Base-by-base conservation (phyloP, 2,797 vertebrate genomes). In the Urosaurus nigricauda region DNA sequence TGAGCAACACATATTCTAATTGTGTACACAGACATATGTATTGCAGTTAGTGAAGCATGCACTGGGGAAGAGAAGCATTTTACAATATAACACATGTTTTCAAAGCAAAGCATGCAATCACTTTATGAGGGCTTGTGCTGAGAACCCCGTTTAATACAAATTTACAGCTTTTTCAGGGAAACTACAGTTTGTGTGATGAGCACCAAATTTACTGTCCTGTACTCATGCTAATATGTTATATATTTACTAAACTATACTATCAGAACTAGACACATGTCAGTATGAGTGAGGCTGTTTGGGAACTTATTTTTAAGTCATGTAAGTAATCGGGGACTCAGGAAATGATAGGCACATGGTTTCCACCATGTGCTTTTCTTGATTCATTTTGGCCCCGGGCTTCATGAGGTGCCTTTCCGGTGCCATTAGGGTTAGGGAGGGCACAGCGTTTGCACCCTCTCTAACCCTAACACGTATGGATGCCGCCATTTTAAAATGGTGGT, bases 61-160 rank as follows among this genome's bases (percentile, higher is more conserved):
- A 47, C 6, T 47, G 43, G 43, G 43, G 6, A 83, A 70, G n/a
- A 90, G 26, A 63, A 82, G 77, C 80, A 88, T 90, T 90, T 92
- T 80, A 80, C 19, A 1, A 89, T 91, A 88, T 17, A 78, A 26
- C 79, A 83, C 79, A 32, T 68, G 26, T n/a, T 68, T 40, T 71
- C 65, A 51, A 2, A 58, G n/a, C 1, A 68, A 29, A 58, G 19
- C 53, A 26, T 74, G 5, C 63, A 26, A 2, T 29, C 78, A 75
- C 70, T 90, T 86, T 85, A 85, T 68, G 68, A 92, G 29, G 19
- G 75, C 11, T 8, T 88, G 6, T 92, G 91, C 89, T 91, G 74
- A 82, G 84, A 92, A 92, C n/a, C 2, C 71, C 16, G 24, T 77
- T 94, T 92, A 93, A 82, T 0, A 1, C 35, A 79, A 13, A 6